Percentiles rank a stretch among this genome's conserved stretches.
phyloP scores from a whole-genome alignment of 2,888 invertebrate species.

The Archips crataeganus region DNA sequence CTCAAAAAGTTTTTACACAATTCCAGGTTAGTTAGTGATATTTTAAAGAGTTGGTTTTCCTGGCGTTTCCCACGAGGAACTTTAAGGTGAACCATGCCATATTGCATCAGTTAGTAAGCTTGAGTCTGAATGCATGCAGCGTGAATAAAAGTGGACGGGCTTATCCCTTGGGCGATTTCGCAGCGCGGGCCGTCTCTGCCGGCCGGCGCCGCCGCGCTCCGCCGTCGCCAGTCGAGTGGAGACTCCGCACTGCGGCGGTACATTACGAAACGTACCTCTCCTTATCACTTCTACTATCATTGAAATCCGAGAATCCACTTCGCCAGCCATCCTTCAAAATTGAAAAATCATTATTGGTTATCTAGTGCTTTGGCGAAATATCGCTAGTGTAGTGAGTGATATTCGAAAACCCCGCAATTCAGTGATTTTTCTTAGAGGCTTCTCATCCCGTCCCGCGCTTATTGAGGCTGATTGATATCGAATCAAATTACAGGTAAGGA shows the following conservation, averaged over 20 bases:
- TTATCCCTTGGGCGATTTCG: constrained; percentile 52
- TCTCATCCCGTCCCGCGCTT: constrained; percentile 58
- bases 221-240: constrained; percentile 68
- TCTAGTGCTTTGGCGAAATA: constrained; percentile 53
- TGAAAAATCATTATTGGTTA: constrained; percentile 43
- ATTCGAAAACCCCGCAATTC: constrained; percentile 53
- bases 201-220: constrained; percentile 45
- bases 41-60: not conserved
- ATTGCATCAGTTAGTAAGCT: constrained; percentile 14
- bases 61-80: not conserved
- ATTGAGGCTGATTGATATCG: constrained; percentile 65
- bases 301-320: constrained; percentile 50
- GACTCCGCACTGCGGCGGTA: constrained; percentile 79
- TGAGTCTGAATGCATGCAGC: constrained; percentile 45
- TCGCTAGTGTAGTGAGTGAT: constrained; percentile 42
- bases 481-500: constrained; percentile 71
- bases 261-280: constrained; percentile 51
- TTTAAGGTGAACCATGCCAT: not conserved
- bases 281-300: constrained; percentile 43
- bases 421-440: constrained; percentile 62
- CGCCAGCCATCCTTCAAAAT: constrained; percentile 45
- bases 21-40: not conserved
- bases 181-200: constrained; percentile 45
- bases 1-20: not conserved
- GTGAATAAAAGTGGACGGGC: constrained; percentile 52